Evolutionary conservation across 2,888 invertebrate genomes (phyloP).

Genomic region (Drosophila helvetica): DNA sequence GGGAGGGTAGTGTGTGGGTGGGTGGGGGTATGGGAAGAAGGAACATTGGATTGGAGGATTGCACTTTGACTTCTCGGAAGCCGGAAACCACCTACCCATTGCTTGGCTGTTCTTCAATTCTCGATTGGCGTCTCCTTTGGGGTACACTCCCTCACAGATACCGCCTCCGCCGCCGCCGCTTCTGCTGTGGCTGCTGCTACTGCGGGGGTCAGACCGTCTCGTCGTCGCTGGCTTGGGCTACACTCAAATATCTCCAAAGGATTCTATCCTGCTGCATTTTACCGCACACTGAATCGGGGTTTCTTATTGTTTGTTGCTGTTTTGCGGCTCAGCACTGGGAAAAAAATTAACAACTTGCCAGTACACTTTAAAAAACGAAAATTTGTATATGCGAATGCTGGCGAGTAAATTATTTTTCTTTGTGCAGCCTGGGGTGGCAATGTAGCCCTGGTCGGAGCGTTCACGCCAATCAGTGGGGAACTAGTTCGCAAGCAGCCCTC

Average conservation of each 20-base stretch:
- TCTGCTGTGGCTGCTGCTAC: background rate
- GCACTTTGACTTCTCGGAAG: background rate
- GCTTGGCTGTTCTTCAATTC: background rate
- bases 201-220: slow-evolving; percentile 1
- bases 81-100: background rate
- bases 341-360: slow-evolving; percentile 64
- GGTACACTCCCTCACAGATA: background rate
- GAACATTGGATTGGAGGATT: background rate
- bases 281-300: slow-evolving; percentile 35
- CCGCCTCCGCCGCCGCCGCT: background rate
- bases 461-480: slow-evolving; percentile 17
- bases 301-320: slow-evolving; percentile 68
- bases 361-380: slow-evolving; percentile 49
- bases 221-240: slow-evolving; percentile 9
- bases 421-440: slow-evolving; percentile 43
- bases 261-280: slow-evolving; percentile 43
- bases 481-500: slow-evolving; percentile 12
- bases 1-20: slow-evolving; percentile 33
- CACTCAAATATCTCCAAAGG: slow-evolving; percentile 21
- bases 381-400: slow-evolving; percentile 36
- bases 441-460: slow-evolving; percentile 40
- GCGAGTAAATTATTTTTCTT: slow-evolving; percentile 46
- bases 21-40: background rate
- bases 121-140: background rate
- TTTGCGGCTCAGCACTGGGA: slow-evolving; percentile 65